phyloP scores from a whole-genome alignment of 2,888 invertebrate genomes.

The Latheticus oryzae region DNA sequence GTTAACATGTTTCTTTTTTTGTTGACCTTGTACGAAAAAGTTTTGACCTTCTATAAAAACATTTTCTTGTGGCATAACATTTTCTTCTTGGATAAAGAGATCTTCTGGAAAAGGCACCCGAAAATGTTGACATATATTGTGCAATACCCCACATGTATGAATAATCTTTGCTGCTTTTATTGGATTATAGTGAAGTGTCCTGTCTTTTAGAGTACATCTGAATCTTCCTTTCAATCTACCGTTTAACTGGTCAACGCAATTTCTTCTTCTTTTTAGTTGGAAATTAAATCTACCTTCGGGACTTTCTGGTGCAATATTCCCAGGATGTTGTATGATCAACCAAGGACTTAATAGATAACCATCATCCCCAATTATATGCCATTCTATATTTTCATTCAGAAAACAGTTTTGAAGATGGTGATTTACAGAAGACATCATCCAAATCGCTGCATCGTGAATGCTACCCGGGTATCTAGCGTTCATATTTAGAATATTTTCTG shows the following conservation, averaged over 20 bases:
- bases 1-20: not conserved
- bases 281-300: constrained; percentile 28
- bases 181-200: not conserved
- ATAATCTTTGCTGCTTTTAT: not conserved
- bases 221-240: constrained; percentile 37
- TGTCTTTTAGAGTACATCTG: too few species aligned
- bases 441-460: constrained; percentile 35
- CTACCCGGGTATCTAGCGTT: constrained; percentile 37
- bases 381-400: constrained; percentile 29
- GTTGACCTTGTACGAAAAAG: not conserved
- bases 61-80: not conserved
- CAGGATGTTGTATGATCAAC: constrained; percentile 24
- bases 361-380: constrained; percentile 23
- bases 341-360: constrained; percentile 32
- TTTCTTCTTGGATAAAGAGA: too few species aligned
- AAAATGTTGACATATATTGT: not conserved
- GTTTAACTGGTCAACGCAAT: constrained; percentile 22
- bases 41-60: too few species aligned
- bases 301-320: constrained; percentile 12
- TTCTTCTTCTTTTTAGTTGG: not conserved
- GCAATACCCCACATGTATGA: not conserved
- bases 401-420: constrained; percentile 12
- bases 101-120: not conserved
- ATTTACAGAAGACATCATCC: constrained; percentile 28
- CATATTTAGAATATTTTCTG: constrained; percentile 26